Conservation (phyloP, 2,888 invertebrate species). For the Conomelus anceps region DNA sequence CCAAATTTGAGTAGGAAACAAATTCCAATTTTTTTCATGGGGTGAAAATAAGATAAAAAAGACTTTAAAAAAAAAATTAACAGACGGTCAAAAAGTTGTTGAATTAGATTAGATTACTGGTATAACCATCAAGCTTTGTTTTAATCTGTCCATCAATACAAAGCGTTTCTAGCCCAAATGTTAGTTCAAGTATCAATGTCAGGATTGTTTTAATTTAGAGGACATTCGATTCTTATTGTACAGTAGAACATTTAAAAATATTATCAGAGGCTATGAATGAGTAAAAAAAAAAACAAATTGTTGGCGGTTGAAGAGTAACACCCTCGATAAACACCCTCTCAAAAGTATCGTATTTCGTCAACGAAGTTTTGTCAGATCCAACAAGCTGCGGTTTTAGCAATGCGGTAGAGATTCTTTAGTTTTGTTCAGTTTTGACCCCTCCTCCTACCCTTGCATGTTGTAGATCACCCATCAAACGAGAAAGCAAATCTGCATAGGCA, state of each 20-base stretch:
- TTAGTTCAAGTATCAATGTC: background rate
- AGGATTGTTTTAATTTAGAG: too few relatives aligned
- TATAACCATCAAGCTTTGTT: background rate
- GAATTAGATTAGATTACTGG: background rate
- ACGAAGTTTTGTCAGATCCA: background rate
- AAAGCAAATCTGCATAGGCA: background rate
- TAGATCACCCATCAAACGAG: background rate
- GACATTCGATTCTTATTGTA: too few relatives aligned
- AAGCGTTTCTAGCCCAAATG: background rate
- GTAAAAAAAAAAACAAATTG: background rate
- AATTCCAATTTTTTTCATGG: background rate
- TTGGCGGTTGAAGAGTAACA: background rate
- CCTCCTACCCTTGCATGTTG: background rate
- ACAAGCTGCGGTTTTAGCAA: background rate
- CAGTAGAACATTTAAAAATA: too few relatives aligned
- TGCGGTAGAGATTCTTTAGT: background rate
- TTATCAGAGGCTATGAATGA: background rate
- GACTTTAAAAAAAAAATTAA: background rate
- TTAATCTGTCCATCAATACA: background rate
- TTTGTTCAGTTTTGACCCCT: background rate
- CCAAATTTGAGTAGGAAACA: background rate
- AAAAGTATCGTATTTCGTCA: background rate
- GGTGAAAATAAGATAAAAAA: background rate
- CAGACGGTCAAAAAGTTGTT: background rate
- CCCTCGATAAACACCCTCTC: background rate